phyloP scores from a whole-genome alignment of 2,888 invertebrate genomes.

The Gandaritis pyraliata region DNA sequence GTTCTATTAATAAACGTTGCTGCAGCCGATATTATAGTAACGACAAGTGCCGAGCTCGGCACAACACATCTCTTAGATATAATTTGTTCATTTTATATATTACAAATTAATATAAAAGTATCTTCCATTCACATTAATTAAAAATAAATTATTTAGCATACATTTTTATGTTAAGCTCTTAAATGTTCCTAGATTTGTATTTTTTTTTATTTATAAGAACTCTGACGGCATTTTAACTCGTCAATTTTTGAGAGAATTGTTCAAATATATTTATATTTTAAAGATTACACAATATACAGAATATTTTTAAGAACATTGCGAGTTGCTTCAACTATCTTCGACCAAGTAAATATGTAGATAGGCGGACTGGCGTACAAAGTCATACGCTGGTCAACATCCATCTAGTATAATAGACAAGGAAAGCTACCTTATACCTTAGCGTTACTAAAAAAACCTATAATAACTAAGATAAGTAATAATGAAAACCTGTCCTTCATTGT shows the following conservation, averaged over 20 bases:
- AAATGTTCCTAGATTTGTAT: constrained; percentile 81
- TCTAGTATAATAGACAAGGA: not conserved
- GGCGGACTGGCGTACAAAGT: not conserved
- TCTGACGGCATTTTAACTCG: constrained; percentile 31
- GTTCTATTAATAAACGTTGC: constrained; percentile 18
- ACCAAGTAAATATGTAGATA: constrained; percentile 29
- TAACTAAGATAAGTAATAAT: not conserved
- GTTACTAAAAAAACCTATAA: not conserved
- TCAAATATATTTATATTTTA: constrained; percentile 23
- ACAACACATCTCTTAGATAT: constrained; percentile 27
- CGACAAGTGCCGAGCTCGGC: constrained; percentile 23
- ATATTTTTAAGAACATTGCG: constrained; percentile 16
- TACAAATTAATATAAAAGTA: constrained; percentile 26
- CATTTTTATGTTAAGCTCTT: constrained; percentile 71
- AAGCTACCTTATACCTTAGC: not conserved
- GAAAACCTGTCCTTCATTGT: constrained; percentile 17
- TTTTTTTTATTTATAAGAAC: constrained; percentile 62
- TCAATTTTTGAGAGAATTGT: constrained; percentile 33
- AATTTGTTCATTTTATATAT: constrained; percentile 29
- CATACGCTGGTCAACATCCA: not conserved
- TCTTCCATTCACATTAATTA: constrained; percentile 35
- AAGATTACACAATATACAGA: constrained; percentile 18
- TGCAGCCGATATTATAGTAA: constrained; percentile 19
- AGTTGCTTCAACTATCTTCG: constrained; percentile 31
- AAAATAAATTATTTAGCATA: constrained; percentile 73